Percentiles rank a stretch among this genome's conserved stretches.
phyloP scores from a whole-genome alignment of 2,113 vertebrate genomes.

The Tursiops truncatus region DNA sequence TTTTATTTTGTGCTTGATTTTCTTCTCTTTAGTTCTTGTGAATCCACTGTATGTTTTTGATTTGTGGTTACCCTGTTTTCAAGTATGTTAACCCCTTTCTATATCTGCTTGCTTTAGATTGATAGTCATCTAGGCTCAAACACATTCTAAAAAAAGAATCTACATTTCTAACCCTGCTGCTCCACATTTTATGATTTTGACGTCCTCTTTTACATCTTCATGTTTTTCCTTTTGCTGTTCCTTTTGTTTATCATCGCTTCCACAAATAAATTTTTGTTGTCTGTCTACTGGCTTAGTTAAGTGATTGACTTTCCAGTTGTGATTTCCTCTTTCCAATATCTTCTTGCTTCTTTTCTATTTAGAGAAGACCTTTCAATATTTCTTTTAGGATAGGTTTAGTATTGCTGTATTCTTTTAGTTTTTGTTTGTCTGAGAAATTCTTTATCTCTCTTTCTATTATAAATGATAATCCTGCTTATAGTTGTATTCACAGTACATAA shows the following conservation, averaged over 20 bases:
- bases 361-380: not conserved
- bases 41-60: not conserved
- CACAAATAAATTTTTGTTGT: not conserved
- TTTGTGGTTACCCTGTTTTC: not conserved
- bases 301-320: not conserved
- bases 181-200: not conserved
- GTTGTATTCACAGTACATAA: not conserved
- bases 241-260: not conserved
- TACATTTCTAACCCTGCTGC: not conserved
- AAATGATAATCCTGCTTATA: not conserved
- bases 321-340: not conserved
- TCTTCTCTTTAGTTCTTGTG: not conserved
- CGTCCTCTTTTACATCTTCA: not conserved
- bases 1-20: not conserved
- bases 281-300: not conserved
- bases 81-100: not conserved
- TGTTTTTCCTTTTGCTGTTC: not conserved
- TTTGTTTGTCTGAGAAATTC: not conserved
- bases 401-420: not conserved
- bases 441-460: not conserved
- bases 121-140: not conserved
- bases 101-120: not conserved
- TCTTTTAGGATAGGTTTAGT: not conserved
- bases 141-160: not conserved
- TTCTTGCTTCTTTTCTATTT: not conserved